phyloP scores from a whole-genome alignment of 2,797 vertebrate genomes.

The Cirrhinus molitorella region DNA sequence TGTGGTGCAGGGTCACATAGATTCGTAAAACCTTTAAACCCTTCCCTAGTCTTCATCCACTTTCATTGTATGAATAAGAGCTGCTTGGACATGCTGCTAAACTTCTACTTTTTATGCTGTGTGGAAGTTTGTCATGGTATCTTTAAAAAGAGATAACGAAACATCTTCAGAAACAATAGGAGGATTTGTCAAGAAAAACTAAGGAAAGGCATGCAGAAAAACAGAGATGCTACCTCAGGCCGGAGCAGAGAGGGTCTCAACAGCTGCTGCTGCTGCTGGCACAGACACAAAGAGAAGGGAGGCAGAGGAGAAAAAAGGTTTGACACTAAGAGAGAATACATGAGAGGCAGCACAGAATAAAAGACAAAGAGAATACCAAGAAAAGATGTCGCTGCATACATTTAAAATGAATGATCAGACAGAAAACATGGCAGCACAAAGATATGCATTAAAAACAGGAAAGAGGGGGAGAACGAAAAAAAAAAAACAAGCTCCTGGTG shows the following conservation, averaged over 20 bases:
- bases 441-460: conserved; percentile 61
- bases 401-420: conserved; percentile 38
- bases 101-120: too few species aligned
- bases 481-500: conserved; percentile 15
- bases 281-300: conserved; percentile 24
- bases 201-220: conserved; percentile 59
- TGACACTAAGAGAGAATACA: conserved; percentile 40
- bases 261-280: conserved; percentile 90
- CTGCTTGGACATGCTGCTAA: not conserved
- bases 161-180: not conserved
- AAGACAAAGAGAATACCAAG: conserved; percentile 22
- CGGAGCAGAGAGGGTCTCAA: conserved; percentile 97
- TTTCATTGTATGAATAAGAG: not conserved
- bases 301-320: conserved; percentile 28
- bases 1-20: not conserved
- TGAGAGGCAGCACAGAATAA: conserved; percentile 34
- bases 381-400: conserved; percentile 15
- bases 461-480: conserved; percentile 54
- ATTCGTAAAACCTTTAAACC: not conserved
- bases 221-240: conserved; percentile 88
- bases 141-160: not conserved
- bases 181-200: conserved; percentile 11
- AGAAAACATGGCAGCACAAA: conserved; percentile 44
- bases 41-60: not conserved
- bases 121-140: not conserved